Evolutionary conservation across 2,113 vertebrate genomes (phyloP).

Genomic region (Chrysemys picta): DNA sequence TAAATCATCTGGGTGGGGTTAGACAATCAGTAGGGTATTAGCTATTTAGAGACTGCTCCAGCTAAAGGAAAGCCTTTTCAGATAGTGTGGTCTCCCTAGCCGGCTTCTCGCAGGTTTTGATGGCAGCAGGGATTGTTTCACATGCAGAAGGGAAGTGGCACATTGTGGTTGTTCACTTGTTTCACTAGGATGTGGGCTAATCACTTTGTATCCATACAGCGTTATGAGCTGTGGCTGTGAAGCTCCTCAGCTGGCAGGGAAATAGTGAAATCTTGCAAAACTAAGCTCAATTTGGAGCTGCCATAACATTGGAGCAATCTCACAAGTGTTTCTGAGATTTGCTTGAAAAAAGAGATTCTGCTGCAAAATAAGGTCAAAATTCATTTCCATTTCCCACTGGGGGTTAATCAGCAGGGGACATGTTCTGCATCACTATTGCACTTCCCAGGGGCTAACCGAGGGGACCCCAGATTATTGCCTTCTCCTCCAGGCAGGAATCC

Average conservation of each 20-base stretch:
- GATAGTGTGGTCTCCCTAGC: rapidly evolving
- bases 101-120: background rate
- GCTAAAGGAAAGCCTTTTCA: background rate
- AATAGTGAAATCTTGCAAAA: background rate
- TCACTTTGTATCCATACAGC: rapidly evolving
- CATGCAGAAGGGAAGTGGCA: background rate
- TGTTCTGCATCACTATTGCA: background rate
- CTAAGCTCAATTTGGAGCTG: background rate
- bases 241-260: background rate
- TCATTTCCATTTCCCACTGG: background rate
- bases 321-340: background rate
- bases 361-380: background rate
- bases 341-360: background rate
- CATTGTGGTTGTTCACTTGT: background rate
- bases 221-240: background rate
- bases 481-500: background rate
- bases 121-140: background rate
- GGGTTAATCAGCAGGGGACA: background rate
- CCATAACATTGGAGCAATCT: background rate
- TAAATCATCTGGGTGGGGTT: background rate
- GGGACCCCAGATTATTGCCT: background rate
- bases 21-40: background rate
- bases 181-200: rapidly evolving
- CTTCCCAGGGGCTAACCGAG: background rate
- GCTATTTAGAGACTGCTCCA: background rate